A percentile compares a stretch with the other conserved stretches of the same genome.
These are phyloP conservation scores for Tetragonula carbonaria DNA, from an alignment of 2,888 invertebrate species.

Conservation along the genomic window DNA sequence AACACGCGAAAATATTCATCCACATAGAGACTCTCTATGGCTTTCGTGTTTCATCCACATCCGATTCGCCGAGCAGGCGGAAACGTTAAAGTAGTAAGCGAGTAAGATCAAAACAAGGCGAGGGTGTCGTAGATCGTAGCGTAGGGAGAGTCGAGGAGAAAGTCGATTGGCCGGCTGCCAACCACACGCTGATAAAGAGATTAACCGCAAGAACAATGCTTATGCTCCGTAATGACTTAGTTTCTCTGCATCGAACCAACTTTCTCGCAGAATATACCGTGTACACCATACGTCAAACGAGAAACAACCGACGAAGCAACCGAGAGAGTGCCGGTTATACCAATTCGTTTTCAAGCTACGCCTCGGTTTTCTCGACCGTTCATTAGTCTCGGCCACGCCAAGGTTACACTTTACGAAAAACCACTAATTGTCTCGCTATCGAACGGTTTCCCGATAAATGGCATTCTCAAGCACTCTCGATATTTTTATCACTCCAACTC, in stretches of 20 bases:
- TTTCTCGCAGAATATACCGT: not conserved
- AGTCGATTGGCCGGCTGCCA: constrained; percentile 74
- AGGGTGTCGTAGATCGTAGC: constrained; percentile 40
- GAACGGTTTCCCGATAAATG: not conserved
- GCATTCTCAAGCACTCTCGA: not conserved
- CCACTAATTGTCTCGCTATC: constrained; percentile 20
- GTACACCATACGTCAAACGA: not conserved
- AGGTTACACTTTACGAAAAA: constrained; percentile 17
- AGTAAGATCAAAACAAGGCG: constrained; percentile 51
- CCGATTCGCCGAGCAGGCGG: not conserved
- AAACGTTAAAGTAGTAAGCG: constrained; percentile 11
- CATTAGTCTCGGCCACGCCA: not conserved
- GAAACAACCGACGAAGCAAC: not conserved
- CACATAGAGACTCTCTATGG: not conserved
- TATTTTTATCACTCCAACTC: not conserved
- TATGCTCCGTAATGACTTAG: constrained; percentile 67
- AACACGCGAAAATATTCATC: not conserved
- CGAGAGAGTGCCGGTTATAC: not conserved
- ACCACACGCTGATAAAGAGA: constrained; percentile 82
- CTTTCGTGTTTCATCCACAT: too few species aligned
- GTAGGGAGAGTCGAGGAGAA: constrained; percentile 46
- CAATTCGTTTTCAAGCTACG: not conserved
- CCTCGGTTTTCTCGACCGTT: not conserved
- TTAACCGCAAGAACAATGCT: constrained; percentile 79
- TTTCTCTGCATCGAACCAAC: constrained; percentile 11